Evolutionary conservation across 2,113 vertebrate genomes (phyloP).

Genomic region (Paratilapia polleni): DNA sequence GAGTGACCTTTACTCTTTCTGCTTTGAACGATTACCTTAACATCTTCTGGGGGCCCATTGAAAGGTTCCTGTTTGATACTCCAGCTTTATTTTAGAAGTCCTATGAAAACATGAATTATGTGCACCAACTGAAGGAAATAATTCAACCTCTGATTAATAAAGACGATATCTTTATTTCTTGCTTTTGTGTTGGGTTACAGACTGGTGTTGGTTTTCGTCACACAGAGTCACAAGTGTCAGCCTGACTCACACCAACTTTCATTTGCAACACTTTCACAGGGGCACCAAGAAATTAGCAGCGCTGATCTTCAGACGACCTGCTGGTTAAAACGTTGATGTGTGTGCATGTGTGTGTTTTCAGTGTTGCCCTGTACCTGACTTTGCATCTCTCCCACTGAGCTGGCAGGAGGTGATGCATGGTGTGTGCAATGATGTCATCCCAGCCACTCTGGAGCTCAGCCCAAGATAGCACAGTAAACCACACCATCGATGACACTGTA

Average conservation of each 20-base stretch:
- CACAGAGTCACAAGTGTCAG: slow-evolving; percentile 4
- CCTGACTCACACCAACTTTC: slow-evolving; percentile 39
- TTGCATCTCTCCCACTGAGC: slow-evolving; percentile 29
- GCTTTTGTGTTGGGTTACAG: background rate
- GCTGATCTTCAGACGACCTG: slow-evolving; percentile 27
- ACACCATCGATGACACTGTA: slow-evolving; percentile 35
- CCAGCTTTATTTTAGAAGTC: background rate
- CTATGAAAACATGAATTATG: background rate
- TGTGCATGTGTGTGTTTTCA: slow-evolving; percentile 16
- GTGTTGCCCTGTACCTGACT: slow-evolving; percentile 46
- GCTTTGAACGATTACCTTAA: background rate
- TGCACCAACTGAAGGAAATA: background rate
- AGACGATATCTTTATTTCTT: background rate
- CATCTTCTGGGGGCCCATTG: background rate
- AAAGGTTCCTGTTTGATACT: background rate
- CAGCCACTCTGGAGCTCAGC: slow-evolving; percentile 32
- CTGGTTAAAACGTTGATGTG: background rate
- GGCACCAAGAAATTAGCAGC: slow-evolving; percentile 15
- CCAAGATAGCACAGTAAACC: slow-evolving; percentile 44
- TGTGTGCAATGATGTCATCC: slow-evolving; percentile 59
- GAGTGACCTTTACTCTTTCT: background rate
- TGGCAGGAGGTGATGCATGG: slow-evolving; percentile 40
- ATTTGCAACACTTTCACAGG: background rate
- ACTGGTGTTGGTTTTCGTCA: slow-evolving; percentile 14
- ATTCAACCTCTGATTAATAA: background rate